phyloP scores from a whole-genome alignment of 1,140 invertebrate species.

The Campoletis sonorensis region DNA sequence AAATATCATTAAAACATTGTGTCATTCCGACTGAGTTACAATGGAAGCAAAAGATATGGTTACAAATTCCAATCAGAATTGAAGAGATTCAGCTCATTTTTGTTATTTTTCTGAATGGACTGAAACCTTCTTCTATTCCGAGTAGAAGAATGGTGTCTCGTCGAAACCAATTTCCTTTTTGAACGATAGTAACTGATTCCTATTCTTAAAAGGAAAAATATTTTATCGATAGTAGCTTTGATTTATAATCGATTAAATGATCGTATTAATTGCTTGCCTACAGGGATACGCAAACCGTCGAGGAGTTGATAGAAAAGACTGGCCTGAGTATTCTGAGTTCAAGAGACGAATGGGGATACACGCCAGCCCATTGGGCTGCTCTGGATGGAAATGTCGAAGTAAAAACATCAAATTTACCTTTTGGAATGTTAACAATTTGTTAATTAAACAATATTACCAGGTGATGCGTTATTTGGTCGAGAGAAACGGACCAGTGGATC shows the following conservation, averaged over 20 bases:
- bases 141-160: too few species aligned
- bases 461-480: constrained; percentile 91
- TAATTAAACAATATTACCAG: constrained; percentile 59
- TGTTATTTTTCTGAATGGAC: too few species aligned
- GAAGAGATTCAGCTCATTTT: too few species aligned
- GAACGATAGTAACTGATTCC: too few species aligned
- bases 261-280: constrained; percentile 52
- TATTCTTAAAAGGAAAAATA: too few species aligned
- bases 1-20: too few species aligned
- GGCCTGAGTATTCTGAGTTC: constrained; percentile 84
- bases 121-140: too few species aligned
- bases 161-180: too few species aligned
- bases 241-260: constrained; percentile 4
- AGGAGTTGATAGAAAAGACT: constrained; percentile 85
- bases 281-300: constrained; percentile 85
- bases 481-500: constrained; percentile 87
- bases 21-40: too few species aligned
- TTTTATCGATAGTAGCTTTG: background rate
- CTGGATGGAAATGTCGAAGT: constrained; percentile 89
- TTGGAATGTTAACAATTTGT: background rate
- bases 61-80: too few species aligned
- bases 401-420: constrained; percentile 36
- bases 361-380: constrained; percentile 94
- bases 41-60: too few species aligned
- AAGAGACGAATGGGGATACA: constrained; percentile 93